These are phyloP conservation scores for Diarsia rubi DNA, from an alignment of 2,888 invertebrate genomes.

Conservation along the genomic window DNA sequence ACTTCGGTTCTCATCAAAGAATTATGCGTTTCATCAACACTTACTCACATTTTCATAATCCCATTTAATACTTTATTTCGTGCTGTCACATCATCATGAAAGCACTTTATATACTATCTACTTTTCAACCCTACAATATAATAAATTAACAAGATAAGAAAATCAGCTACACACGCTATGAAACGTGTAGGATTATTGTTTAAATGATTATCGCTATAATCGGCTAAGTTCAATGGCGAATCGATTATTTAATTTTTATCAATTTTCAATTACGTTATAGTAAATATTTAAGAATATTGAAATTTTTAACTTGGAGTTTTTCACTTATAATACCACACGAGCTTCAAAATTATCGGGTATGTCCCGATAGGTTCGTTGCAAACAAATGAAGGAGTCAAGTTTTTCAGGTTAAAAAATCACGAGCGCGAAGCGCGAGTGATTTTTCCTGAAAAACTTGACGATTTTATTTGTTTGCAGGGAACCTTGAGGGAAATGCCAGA, in stretches of 20 bases:
- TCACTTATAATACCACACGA: too few relatives aligned
- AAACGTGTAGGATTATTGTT: conserved; percentile 1
- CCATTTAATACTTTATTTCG: neutral
- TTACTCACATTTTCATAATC: neutral
- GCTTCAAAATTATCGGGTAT: too few relatives aligned
- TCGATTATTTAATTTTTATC: conserved; percentile 15
- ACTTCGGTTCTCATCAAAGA: too few relatives aligned
- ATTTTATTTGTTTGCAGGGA: too few relatives aligned
- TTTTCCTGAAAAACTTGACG: too few relatives aligned
- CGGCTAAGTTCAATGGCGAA: conserved; percentile 63
- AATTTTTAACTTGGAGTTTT: neutral
- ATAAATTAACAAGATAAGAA: conserved; percentile 4
- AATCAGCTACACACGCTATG: conserved; percentile 6
- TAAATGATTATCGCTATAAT: conserved; percentile 37
- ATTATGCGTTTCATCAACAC: neutral
- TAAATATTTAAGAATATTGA: neutral
- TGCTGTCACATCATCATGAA: conserved; percentile 3
- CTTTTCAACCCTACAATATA: neutral
- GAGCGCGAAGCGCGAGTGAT: too few relatives aligned
- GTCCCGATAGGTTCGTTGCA: too few relatives aligned
- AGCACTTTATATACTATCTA: neutral
- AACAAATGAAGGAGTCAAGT: too few relatives aligned
- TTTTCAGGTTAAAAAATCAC: too few relatives aligned
- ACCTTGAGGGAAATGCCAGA: too few relatives aligned
- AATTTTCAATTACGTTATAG: conserved; percentile 7